phyloP scores from a whole-genome alignment of 2,113 vertebrate species.

The Muntiacus muntjak region DNA sequence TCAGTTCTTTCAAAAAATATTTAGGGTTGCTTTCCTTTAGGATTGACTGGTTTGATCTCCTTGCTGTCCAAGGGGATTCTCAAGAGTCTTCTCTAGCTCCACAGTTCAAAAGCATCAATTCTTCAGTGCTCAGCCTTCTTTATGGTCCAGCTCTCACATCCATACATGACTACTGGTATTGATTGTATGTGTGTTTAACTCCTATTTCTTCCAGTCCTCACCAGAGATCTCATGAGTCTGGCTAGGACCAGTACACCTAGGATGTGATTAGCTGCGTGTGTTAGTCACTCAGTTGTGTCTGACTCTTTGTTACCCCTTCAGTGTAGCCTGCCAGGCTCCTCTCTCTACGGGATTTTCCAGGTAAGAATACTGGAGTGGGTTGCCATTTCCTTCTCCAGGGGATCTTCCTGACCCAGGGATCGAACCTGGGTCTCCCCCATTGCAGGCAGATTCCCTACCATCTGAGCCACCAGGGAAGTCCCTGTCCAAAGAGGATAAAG shows the following conservation, averaged over 20 bases:
- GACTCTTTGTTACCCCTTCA: fast-evolving
- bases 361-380: not conserved
- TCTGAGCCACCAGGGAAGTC: not conserved
- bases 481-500: not conserved
- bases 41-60: not conserved
- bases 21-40: not conserved
- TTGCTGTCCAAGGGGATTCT: not conserved
- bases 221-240: not conserved
- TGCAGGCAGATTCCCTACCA: not conserved
- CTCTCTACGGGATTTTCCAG: not conserved
- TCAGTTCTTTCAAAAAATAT: not conserved
- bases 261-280: not conserved
- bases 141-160: not conserved
- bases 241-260: not conserved
- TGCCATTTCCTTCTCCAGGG: not conserved
- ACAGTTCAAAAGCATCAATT: not conserved
- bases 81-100: not conserved
- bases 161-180: not conserved
- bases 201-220: not conserved
- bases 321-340: not conserved
- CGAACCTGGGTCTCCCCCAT: not conserved
- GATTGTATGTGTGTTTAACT: not conserved
- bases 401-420: not conserved
- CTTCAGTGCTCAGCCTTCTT: not conserved
- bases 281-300: not conserved